Evolutionary conservation across 2,888 invertebrate species (phyloP).

Genomic region (Idaea biselata): DNA sequence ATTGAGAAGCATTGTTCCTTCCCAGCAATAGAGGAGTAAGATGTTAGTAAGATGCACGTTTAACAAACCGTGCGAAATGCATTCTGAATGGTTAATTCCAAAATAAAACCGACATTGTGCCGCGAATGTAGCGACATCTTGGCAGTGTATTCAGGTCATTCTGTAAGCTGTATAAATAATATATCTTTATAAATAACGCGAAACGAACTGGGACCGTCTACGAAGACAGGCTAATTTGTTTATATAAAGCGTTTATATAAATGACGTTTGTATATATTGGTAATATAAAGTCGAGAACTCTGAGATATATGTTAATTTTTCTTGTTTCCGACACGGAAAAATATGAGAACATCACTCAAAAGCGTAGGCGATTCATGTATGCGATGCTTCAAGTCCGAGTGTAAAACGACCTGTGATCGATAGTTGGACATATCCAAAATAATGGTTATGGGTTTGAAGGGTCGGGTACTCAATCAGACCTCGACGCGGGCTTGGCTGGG

Average conservation of each 20-base stretch:
- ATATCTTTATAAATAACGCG: conserved; percentile 72
- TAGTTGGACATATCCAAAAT: conserved; percentile 68
- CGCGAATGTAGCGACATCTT: conserved; percentile 44
- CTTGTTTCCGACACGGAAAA: conserved; percentile 44
- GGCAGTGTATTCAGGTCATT: conserved; percentile 69
- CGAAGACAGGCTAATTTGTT: conserved; percentile 51
- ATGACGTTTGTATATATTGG: background rate
- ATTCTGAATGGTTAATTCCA: conserved; percentile 6
- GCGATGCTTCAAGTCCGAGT: conserved; percentile 41
- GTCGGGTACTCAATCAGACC: conserved; percentile 64
- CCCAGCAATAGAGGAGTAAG: background rate
- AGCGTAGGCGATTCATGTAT: conserved; percentile 30
- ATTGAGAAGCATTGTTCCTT: background rate
- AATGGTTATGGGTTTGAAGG: conserved; percentile 53
- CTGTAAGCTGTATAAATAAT: conserved; percentile 73
- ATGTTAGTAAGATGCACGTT: background rate
- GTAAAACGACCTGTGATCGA: conserved; percentile 60
- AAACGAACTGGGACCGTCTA: conserved; percentile 42
- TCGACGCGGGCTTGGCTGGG: conserved; percentile 53
- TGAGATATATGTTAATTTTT: conserved; percentile 23
- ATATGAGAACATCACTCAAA: conserved; percentile 42
- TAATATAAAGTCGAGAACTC: conserved; percentile 1
- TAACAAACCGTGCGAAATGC: background rate
- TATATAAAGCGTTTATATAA: conserved; percentile 35
- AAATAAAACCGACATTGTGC: conserved; percentile 17